Base-by-base conservation (phyloP, 2,888 invertebrate species). In the Hololepta plana region DNA sequence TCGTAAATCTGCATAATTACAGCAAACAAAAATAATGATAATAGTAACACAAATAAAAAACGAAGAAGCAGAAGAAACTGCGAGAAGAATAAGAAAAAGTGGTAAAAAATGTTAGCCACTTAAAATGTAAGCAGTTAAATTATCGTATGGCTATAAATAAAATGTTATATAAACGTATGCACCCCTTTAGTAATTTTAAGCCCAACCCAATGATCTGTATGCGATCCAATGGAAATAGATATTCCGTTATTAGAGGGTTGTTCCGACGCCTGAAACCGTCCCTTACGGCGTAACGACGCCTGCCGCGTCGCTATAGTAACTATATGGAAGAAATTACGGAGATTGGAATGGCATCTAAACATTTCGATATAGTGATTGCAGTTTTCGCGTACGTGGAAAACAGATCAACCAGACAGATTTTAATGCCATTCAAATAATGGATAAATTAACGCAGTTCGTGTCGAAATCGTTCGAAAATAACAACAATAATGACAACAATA, bases 401-500 rank as follows among this genome's bases (percentile, higher is more conserved):
- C n/a, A n/a, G n/a, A n/a, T n/a, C n/a, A n/a, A n/a, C n/a, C n/a
- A n/a, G n/a, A n/a, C n/a, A n/a, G n/a, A n/a, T n/a, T n/a, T n/a
- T n/a, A n/a, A n/a, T n/a, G n/a, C n/a, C n/a, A n/a, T n/a, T n/a
- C n/a, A n/a, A n/a, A n/a, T n/a, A 26, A 84, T 85, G 84, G 84
- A 84, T 62, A 80, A 84, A 64, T 67, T 85, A 55, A 79, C 84
- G 48, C 80, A 82, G 64, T 84, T 85, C 63, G 84, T 85, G 49
- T 80, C 80, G 45, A 82, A 82, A 59, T 81, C 82, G 34, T 76
- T 84, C 56, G 19, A 15, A 9, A 23, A 20, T 20, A 32, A 35
- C 10, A 35, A 35, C 20, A 35, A 35, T 22, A 35, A 35, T n/a
- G 76, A 76, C 49, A 68, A 67, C 39, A 57, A 57, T 38, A 55